Evolutionary conservation across 2,797 vertebrate genomes (phyloP), one percentile per base, ranked within the genome.

Genomic region (Pyrocephalus nanus): DNA sequence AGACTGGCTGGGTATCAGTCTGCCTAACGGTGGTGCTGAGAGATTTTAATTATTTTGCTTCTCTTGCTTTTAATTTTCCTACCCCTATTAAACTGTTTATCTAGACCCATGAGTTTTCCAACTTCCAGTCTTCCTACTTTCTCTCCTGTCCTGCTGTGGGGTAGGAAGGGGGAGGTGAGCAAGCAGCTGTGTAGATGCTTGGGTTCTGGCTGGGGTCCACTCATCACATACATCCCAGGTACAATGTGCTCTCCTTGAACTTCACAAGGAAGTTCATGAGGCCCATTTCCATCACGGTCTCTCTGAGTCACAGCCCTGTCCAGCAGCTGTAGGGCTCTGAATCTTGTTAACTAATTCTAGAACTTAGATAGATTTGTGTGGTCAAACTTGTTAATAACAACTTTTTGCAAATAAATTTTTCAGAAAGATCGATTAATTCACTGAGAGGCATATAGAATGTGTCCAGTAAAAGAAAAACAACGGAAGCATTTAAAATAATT

Each of bases 111-210:
- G 60, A 40, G 11, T 73, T 92, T 73, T 57, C 29, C 18, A 29
- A 3, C 38, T 83, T 73, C 26, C 8, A 29, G 61, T 74, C 29
- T 57, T 74, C n/a, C 18, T 70, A 7, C 64, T 75, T 75, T 58
- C 29, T 70, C 19, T 29, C 12, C 7, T 40, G 11, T 34, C 22
- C 47, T 0, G 0, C 58, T 60, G 50, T 2, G 5, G 17, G 8
- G 32, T 45, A 22, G 10, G 21, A 43, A 64, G 14, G 43, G 51
- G 21, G 20, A 72, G 13, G 13, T 80, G 22, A 66, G 19, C 9
- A 74, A 62, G 27, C 20, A 58, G 21, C 13, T 74, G 23, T 30
- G 32, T n/a, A 73, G 15, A 7, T 90, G 34, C 21, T 54, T 87
- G 29, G 23, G 7, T 58, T 9, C 45, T 84, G 30, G 6, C 8